Percentiles rank a stretch among this genome's conserved stretches.
phyloP scores from a whole-genome alignment of 2,797 vertebrate genomes.

The Danio kyathit region DNA sequence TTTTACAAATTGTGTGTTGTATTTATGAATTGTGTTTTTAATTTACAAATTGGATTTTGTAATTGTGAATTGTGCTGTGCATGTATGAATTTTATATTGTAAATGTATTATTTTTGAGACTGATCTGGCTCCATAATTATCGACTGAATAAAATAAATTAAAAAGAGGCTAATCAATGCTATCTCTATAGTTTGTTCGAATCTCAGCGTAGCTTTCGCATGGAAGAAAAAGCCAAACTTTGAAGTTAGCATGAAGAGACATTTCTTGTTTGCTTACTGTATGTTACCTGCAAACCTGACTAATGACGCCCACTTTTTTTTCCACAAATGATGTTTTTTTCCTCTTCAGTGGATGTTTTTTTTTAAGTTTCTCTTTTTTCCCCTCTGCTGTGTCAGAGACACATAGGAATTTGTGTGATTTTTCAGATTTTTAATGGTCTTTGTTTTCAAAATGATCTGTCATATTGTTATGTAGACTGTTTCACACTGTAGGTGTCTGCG shows the following conservation, averaged over 20 bases:
- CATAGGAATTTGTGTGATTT: conserved; percentile 60
- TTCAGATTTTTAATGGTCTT: conserved; percentile 49
- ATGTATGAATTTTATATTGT: too few species aligned
- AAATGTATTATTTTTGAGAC: too few species aligned
- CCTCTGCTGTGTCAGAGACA: conserved; percentile 37
- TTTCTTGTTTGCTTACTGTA: conserved; percentile 26
- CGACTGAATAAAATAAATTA: too few species aligned
- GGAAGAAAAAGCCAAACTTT: conserved; percentile 53
- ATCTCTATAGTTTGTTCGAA: conserved; percentile 40
- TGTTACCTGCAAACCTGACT: conserved; percentile 62
- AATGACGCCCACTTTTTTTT: neutral
- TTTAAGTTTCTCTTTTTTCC: conserved; percentile 62
- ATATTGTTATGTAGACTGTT: conserved; percentile 70
- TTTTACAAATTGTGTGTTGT: too few species aligned
- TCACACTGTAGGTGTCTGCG: conserved; percentile 66
- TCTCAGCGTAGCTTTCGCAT: conserved; percentile 45
- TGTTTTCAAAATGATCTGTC: conserved; percentile 56
- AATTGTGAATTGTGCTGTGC: too few species aligned
- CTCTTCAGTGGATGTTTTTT: conserved; percentile 11
- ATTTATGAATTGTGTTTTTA: too few species aligned
- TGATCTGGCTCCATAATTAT: too few species aligned
- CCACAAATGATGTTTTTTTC: conserved; percentile 34
- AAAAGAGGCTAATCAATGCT: conserved; percentile 14
- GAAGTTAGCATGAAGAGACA: neutral
- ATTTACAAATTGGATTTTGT: too few species aligned